Conservation (phyloP, 2,113 vertebrate species). For the Nesoenas mayeri region DNA sequence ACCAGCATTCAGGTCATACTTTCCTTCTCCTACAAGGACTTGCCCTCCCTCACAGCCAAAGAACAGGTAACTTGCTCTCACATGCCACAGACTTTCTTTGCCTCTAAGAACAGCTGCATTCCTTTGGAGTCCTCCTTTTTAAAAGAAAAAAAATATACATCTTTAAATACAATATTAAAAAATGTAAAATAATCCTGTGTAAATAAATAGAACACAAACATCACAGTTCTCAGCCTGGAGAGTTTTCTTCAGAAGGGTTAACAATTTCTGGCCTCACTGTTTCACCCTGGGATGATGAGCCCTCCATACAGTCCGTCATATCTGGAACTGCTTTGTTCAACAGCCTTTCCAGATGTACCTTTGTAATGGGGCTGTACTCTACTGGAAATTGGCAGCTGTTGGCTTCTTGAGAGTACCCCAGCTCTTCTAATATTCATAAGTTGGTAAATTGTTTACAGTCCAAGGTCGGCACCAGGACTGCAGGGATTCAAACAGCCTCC, state of each 20-base stretch:
- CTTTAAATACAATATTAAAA: conserved; percentile 2
- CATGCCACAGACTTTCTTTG: conserved; percentile 42
- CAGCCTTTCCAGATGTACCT: conserved; percentile 36
- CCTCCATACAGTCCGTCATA: neutral
- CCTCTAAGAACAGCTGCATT: neutral
- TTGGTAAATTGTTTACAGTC: neutral
- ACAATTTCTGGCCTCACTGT: neutral
- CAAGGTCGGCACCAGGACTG: neutral
- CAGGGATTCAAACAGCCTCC: neutral
- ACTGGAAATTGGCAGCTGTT: neutral
- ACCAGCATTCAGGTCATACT: neutral
- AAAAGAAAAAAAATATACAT: neutral
- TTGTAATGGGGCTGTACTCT: neutral
- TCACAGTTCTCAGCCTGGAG: neutral
- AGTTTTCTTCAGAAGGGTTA: neutral
- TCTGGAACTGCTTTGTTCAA: neutral
- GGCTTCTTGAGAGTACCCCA: neutral
- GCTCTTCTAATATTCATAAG: neutral
- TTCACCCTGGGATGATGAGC: neutral
- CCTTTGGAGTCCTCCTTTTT: neutral
- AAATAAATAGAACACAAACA: conserved; percentile 57
- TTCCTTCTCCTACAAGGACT: neutral
- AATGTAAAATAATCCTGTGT: neutral
- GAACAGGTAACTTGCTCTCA: conserved; percentile 20
- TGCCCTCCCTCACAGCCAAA: neutral